Conservation (phyloP, 2,113 vertebrate species). For the Ictalurus furcatus region DNA sequence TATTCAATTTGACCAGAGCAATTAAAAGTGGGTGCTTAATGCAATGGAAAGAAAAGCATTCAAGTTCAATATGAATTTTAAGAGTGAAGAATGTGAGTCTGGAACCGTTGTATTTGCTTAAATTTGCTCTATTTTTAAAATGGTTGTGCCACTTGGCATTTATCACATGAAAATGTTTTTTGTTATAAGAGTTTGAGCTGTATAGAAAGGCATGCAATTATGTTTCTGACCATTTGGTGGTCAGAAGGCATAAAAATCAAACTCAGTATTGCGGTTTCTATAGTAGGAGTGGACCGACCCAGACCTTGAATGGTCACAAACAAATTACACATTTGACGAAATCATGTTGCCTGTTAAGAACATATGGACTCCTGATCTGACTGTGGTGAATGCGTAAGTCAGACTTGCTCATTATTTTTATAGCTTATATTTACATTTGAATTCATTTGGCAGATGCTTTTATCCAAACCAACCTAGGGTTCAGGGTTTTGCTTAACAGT, state of each 20-base stretch:
- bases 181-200: neutral
- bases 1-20: neutral
- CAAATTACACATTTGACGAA: slow-evolving; percentile 46
- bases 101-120: too few relatives aligned
- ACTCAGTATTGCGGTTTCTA: neutral
- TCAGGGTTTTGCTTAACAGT: neutral
- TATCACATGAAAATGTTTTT: neutral
- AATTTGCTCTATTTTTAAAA: too few relatives aligned
- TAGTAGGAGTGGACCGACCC: slow-evolving; percentile 67
- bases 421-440: neutral
- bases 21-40: neutral
- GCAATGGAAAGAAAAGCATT: neutral
- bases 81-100: neutral
- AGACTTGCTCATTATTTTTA: neutral
- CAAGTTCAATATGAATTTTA: neutral
- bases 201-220: neutral
- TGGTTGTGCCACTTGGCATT: neutral
- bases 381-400: slow-evolving; percentile 70
- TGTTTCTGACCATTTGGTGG: neutral
- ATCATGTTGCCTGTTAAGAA: slow-evolving; percentile 64
- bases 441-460: neutral
- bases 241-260: neutral
- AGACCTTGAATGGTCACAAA: slow-evolving; percentile 63
- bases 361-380: slow-evolving; percentile 70
- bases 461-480: neutral